phyloP scores from a whole-genome alignment of 2,113 vertebrate genomes.

The Melanostigma gelatinosum region DNA sequence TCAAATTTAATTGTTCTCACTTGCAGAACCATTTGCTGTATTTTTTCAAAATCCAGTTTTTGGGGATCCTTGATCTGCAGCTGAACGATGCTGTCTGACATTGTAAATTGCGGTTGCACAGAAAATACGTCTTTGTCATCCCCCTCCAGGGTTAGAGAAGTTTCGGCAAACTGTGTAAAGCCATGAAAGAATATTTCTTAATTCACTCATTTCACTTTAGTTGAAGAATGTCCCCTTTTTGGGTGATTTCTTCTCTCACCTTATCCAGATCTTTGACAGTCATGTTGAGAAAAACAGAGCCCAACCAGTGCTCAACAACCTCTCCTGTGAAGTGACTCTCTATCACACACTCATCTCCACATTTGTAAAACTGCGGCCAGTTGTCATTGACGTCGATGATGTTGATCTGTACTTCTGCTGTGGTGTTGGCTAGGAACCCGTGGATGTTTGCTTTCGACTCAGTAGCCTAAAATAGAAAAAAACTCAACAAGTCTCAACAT shows the following conservation, averaged over 20 bases:
- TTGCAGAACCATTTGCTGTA: constrained; percentile 81
- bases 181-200: constrained; percentile 5
- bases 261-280: constrained; percentile 85
- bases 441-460: constrained; percentile 67
- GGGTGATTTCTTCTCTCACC: constrained; percentile 70
- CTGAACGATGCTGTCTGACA: constrained; percentile 78
- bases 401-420: constrained; percentile 76
- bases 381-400: constrained; percentile 91
- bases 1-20: constrained; percentile 70
- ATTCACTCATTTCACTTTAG: not conserved
- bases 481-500: not conserved
- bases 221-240: not conserved
- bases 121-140: constrained; percentile 79
- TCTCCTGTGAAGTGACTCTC: constrained; percentile 77
- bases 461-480: constrained; percentile 68
- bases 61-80: constrained; percentile 80
- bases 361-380: constrained; percentile 88
- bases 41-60: constrained; percentile 88
- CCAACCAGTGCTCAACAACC: constrained; percentile 85
- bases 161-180: constrained; percentile 80
- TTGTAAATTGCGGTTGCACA: constrained; percentile 76
- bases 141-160: constrained; percentile 81
- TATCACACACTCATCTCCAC: constrained; percentile 74
- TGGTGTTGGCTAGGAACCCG: constrained; percentile 50
- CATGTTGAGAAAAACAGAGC: constrained; percentile 84